Base-by-base conservation (phyloP, 2,888 invertebrate species). In the Seira ritae region DNA sequence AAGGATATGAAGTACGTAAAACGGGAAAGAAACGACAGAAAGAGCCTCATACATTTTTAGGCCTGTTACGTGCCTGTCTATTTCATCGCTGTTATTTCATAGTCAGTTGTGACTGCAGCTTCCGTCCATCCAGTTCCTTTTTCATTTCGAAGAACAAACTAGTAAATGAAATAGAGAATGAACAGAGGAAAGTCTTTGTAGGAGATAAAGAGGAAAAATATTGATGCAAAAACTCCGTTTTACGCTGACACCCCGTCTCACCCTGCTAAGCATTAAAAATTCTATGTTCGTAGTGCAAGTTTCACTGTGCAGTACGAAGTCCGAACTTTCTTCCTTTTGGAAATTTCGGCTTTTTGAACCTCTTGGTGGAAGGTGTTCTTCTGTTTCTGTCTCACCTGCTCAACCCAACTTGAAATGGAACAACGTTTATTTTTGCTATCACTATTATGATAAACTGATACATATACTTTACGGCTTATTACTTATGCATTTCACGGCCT, bases 51-150 rank as follows among this genome's bases (percentile, higher is more conserved):
- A 15, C 50, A 50, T 20, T 62, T 62, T 62, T 20, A n/a, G 66
- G 2, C 20, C 31, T 67, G 31, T 62, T 69, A 62, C 76, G 55
- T 70, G 72, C 22, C 23, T 77, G 72, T 82, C 82, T 77, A 67
- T 69, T 62, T 62, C 62, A 67, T 71, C 24, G 42, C 20, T n/a
- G n/a, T n/a, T n/a, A n/a, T n/a, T n/a, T 31, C 66, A 60, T 71
- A 55, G 62, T 71, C 81, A 76, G 66, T 70, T 76, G 76, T 76
- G 76, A 77, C 76, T 82, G 68, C 71, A 37, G 72, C 72, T 82
- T 82, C 82, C 82, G 82, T 77, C 82, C 82, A 76, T 77, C 72
- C 77, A 82, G 77, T 31, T 67, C 71, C 72, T 77, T 22, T 62
- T 62, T 67, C 76, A 71, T 81, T 72, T 60, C 71, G 77, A 46